These are phyloP conservation scores for Phengaris arion DNA, from an alignment of 2,888 invertebrate species.

Conservation along the genomic window DNA sequence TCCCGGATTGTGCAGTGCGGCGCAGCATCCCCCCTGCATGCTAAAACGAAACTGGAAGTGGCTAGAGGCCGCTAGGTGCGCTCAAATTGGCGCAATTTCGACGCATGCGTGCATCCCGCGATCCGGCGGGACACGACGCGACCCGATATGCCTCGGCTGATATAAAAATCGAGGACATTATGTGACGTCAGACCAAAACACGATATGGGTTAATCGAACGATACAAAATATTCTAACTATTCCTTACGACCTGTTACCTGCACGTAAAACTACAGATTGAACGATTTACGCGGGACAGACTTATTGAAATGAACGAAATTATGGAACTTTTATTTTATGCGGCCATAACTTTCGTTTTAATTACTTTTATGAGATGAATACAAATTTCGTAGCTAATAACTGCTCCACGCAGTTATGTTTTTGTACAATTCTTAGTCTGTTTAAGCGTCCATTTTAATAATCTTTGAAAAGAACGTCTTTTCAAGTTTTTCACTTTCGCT, in stretches of 20 bases:
- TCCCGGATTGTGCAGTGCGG: constrained; percentile 57
- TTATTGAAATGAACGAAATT: not conserved
- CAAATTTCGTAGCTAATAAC: constrained; percentile 56
- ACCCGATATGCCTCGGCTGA: constrained; percentile 69
- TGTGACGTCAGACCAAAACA: constrained; percentile 72
- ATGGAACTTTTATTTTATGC: constrained; percentile 31
- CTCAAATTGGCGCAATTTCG: constrained; percentile 74
- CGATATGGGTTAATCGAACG: constrained; percentile 71
- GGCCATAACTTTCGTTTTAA: constrained; percentile 42
- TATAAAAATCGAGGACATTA: constrained; percentile 77
- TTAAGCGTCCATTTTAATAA: not conserved
- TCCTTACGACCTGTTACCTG: constrained; percentile 35
- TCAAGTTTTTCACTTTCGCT: not conserved
- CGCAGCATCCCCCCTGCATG: constrained; percentile 66
- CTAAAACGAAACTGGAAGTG: constrained; percentile 61
- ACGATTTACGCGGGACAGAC: not conserved
- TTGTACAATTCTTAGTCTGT: constrained; percentile 1
- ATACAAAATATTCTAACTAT: constrained; percentile 63
- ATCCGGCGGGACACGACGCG: constrained; percentile 68
- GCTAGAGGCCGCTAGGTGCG: constrained; percentile 72
- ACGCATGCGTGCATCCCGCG: constrained; percentile 71
- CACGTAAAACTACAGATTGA: constrained; percentile 42
- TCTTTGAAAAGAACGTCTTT: not conserved
- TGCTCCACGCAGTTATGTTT: constrained; percentile 20
- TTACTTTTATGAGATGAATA: constrained; percentile 54